Conservation (phyloP, 2,113 vertebrate genomes). For the Mesoclemmys tuberculata region DNA sequence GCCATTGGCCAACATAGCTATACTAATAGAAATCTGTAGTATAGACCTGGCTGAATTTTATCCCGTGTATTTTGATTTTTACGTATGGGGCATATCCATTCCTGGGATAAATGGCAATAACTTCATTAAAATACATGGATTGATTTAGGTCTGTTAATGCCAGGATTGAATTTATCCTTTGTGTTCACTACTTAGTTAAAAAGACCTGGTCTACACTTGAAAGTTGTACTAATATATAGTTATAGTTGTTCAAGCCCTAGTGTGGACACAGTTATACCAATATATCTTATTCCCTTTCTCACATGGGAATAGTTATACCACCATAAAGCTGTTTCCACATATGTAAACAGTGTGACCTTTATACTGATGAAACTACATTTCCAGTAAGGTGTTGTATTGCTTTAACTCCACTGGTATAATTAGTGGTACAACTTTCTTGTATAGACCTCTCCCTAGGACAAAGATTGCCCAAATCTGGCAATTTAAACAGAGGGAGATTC, state of each 20-base stretch:
- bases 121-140: neutral
- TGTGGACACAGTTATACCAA: no score
- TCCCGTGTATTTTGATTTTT: neutral
- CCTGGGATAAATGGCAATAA: neutral
- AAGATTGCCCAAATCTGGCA: neutral
- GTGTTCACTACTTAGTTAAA: neutral
- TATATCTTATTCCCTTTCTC: no score
- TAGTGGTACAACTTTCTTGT: neutral
- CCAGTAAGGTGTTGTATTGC: fast-evolving
- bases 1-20: no score
- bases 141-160: constrained; percentile 7
- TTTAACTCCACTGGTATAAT: neutral
- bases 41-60: neutral
- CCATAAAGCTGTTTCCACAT: neutral
- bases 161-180: constrained; percentile 23
- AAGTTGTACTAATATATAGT: no score
- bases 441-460: fast-evolving
- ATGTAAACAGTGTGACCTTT: fast-evolving
- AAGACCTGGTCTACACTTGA: neutral
- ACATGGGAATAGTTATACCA: neutral
- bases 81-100: neutral
- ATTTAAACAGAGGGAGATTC: fast-evolving
- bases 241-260: no score
- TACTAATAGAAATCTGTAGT: no score
- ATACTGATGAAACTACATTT: fast-evolving